Evolutionary conservation across 92 coral and sea anemone species (phyloP), one percentile per base, ranked within the genome.

Genomic region (Plumapathes pennacea): DNA sequence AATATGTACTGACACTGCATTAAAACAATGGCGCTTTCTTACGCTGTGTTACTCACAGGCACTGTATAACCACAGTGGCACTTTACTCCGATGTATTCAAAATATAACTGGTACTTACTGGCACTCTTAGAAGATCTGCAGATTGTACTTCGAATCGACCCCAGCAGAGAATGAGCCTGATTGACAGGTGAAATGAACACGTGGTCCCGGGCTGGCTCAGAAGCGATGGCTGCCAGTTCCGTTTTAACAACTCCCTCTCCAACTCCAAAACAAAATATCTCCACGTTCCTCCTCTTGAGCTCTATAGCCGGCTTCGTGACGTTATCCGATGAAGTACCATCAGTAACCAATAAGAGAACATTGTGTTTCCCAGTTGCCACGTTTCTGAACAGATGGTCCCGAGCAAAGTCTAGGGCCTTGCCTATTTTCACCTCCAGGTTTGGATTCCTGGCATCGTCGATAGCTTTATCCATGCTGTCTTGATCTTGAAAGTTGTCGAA

Each of bases 261-360:
- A 12, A 94, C 75, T 14, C 96, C 99, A 20, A 94, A 68, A 17
- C 89, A 85, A 62, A 88, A 94, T 7, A 94, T 52, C 30, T 94
- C 96, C 3, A 94, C 88, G 1, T 94, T 94, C 31, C 84, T 47
- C 36, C 86, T 65, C 15, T 88, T 84, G 25, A 94, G 67, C 74
- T 89, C 85, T 13, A 77, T 45, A 4, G 99, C 85, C 24, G 99
- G 99, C 3, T 64, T 50, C 18, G 62, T 60, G 11, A 94, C 94
- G 44, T 94, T 94, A 48, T 94, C 99, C 55, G 80, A 80, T 2
- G 99, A 88, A 5, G 84, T 77, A 0, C 96, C 95, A 41, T 94
- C 99, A 2, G 99, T 94, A 21, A 94, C 81, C 4, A 94, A 78
- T 8, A 94, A 72, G 7, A 94, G 58, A 20, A 80, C 84, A 46